Base-by-base conservation (phyloP, 1,140 invertebrate genomes). In the Ganaspis sp. region DNA sequence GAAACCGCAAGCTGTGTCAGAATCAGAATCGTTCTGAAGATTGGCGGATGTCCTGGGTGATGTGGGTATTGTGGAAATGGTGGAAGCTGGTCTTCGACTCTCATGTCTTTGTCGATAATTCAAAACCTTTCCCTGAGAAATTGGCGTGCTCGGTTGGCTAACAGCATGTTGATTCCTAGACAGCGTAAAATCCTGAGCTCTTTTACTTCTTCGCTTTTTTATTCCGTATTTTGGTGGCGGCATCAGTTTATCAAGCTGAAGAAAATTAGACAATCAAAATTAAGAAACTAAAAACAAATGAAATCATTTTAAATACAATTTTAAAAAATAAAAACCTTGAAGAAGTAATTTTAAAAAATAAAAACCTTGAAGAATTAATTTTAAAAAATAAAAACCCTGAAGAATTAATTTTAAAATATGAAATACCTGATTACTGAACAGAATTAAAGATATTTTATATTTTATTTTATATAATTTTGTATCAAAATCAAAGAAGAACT, bases 1-100 rank as follows among this genome's bases (percentile, higher is more conserved):
- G 84, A 96, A 96, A 1, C 95, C 95, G 84, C 93, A 95, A n/a
- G 95, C 95, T n/a, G 94, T 94, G 83, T 96, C 95, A 0, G 95
- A 96, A 85, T 95, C 95, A 1, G 95, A 95, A 80, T 96, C 95
- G 79, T 92, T 92, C 78, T 84, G 85, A 29, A 78, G 73, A 72
- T 81, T 76, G 38, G 81, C 75, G 11, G 90, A 84, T 38, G 64
- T 80, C 8, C 83, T 86, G 9, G 89, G 86, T 72, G 89, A 85
- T 64, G 92, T 94, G 12, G 92, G 92, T 9, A 93, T 93, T 69
- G 94, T 94, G 17, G 83, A 88, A 49, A 49, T 86, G 54, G 94
- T 94, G 19, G 83, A 88, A 45, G 81, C 88, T 34, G 84, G 89
- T 78, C 86, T 85, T 81, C 82, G 84, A 75, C 70, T 85, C 19